These are phyloP conservation scores for Synergus umbraculus DNA, from an alignment of 2,888 invertebrate species.

Conservation along the genomic window DNA sequence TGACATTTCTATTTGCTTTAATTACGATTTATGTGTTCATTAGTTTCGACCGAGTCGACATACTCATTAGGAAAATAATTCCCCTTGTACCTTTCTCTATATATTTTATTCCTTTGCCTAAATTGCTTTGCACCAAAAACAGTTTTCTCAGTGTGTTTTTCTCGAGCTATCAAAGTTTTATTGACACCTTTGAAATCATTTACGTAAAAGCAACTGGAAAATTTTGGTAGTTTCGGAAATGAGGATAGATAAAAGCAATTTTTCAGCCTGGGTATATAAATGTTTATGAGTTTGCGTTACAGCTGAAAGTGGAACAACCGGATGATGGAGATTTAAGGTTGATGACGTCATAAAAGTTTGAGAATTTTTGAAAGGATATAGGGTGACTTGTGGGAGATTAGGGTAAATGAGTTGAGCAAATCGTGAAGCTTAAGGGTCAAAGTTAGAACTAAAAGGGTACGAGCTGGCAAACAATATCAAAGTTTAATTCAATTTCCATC, in stretches of 20 bases:
- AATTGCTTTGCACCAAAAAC: too few relatives aligned
- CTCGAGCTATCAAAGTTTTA: background rate
- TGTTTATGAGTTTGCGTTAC: background rate
- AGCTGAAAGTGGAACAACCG: background rate
- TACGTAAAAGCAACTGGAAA: background rate
- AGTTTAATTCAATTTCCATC: background rate
- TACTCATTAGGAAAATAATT: background rate
- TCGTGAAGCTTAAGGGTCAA: background rate
- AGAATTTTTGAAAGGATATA: background rate
- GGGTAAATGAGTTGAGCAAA: background rate
- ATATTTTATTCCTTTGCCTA: background rate
- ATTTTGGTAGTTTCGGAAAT: background rate
- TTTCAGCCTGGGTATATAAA: background rate
- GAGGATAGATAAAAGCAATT: background rate
- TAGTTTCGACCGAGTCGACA: background rate
- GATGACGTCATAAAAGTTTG: conserved; percentile 5
- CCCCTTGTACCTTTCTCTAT: background rate
- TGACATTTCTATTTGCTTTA: background rate
- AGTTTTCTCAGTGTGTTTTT: background rate
- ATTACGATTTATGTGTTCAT: background rate
- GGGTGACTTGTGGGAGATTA: background rate
- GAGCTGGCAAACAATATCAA: background rate
- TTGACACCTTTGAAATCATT: background rate
- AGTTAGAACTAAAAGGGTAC: background rate
- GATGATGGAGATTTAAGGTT: background rate